Evolutionary conservation across 2,888 invertebrate species (phyloP).

Genomic region (Dynastes maya): DNA sequence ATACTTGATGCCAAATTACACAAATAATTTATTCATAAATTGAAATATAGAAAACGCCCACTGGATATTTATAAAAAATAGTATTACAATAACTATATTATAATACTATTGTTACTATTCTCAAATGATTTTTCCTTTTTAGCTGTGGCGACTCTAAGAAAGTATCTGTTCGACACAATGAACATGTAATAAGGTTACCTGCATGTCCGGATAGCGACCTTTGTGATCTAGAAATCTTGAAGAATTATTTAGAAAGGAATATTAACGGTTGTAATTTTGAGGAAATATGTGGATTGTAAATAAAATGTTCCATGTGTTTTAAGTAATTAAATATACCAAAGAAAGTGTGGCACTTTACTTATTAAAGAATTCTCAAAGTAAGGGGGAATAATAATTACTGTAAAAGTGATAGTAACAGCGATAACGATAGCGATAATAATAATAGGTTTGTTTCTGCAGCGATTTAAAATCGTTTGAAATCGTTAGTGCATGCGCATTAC

Average conservation of each 20-base stretch:
- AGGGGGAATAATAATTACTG: too few species aligned
- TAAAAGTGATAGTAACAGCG: too few species aligned
- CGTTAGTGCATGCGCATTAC: too few species aligned
- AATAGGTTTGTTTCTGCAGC: too few species aligned
- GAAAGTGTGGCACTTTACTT: not conserved
- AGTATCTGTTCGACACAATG: constrained; percentile 83
- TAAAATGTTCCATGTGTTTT: not conserved
- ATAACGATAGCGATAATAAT: too few species aligned
- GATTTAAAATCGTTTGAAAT: too few species aligned
- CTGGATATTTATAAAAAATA: too few species aligned
- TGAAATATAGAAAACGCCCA: too few species aligned
- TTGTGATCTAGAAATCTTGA: constrained; percentile 77
- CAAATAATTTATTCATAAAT: too few species aligned
- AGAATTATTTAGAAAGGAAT: constrained; percentile 74
- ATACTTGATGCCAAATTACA: too few species aligned
- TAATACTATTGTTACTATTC: too few species aligned
- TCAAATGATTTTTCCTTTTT: constrained; percentile 61
- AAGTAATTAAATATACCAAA: not conserved
- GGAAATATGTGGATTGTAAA: constrained; percentile 74
- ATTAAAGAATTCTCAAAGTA: not conserved
- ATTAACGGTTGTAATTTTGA: constrained; percentile 79
- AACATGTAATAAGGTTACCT: constrained; percentile 78
- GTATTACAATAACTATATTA: too few species aligned
- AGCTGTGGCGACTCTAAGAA: constrained; percentile 69
- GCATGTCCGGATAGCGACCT: constrained; percentile 77